Base-by-base conservation (phyloP, 2,113 vertebrate species). In the Osmerus mordax region DNA sequence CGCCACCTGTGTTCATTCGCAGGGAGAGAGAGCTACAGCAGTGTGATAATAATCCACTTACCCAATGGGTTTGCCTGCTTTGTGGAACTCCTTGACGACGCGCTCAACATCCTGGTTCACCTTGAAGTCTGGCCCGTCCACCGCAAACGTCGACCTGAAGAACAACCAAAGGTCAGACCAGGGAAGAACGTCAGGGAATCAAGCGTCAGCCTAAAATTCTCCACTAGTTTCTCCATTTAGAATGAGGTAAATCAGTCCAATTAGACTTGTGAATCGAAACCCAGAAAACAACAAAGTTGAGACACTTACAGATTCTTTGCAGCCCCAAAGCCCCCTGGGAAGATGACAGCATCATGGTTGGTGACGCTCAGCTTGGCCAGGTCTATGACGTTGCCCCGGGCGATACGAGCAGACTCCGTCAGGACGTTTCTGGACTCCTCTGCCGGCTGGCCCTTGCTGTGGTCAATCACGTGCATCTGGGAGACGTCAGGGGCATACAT, bases 391-490 rank as follows among this genome's bases (percentile, higher is more conserved):
- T 77, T 82, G 14, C 87, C 88, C 11, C 87, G 80, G 59, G 88
- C 87, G 2, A 89, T 80, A 52, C 87, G 86, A 5, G 88, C 88
- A 0, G 88, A 89, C 71, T 89, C 88, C 1, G 78, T 74, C 7
- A 89, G 56, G 15, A 89, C 88, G 9, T 88, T 88, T 68, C 88
- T 84, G 51, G 88, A 89, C 69, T 95, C 63, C 72, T 90, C 90
- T n/a, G 82, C 79, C 23, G 94, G 93, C 28, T 95, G 92, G 0
- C 95, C 95, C 79, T 91, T 95, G 41, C 77, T 78, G 77, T 96
- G 95, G 76, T 96, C 94, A 6, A 96, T 78, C 56, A 96, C 95
- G 0, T 96, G 94, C 94, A 96, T 93, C 87, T 96, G 94, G 16
- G 90, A 67, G 54, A 94, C 59, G 70, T 95, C 87, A 11, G 95